Evolutionary conservation across 2,797 vertebrate genomes (phyloP).

Genomic region (Apogon hyalosoma): DNA sequence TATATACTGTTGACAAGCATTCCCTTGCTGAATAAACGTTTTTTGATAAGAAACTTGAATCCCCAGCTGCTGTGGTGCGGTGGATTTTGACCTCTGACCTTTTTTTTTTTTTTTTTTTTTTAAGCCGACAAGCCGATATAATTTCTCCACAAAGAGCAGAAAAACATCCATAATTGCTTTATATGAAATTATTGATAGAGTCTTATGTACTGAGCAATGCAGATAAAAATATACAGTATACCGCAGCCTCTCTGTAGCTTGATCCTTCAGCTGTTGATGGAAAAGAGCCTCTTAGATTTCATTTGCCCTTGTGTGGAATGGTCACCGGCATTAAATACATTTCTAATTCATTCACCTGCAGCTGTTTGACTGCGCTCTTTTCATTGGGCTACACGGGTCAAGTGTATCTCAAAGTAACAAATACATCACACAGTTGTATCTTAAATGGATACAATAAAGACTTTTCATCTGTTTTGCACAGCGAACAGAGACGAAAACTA

Average conservation of each 20-base stretch:
- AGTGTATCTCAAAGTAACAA: background rate
- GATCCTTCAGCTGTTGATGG: background rate
- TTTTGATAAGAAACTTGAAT: too few species aligned
- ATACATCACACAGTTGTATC: background rate
- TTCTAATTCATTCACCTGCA: background rate
- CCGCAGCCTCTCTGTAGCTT: background rate
- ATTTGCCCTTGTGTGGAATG: background rate
- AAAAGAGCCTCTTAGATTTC: background rate
- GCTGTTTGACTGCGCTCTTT: conserved; percentile 1
- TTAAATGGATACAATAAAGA: conserved; percentile 4
- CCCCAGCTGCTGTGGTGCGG: background rate
- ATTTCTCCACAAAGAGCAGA: background rate
- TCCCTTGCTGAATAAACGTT: too few species aligned
- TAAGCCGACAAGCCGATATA: background rate
- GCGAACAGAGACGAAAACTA: background rate
- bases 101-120: too few species aligned
- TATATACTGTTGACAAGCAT: too few species aligned
- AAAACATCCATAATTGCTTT: background rate
- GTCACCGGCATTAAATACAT: background rate
- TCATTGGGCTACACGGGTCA: background rate
- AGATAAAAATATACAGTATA: background rate
- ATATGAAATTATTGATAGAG: background rate
- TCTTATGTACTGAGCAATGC: background rate
- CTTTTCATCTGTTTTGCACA: background rate
- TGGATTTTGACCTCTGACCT: background rate